Evolutionary conservation across 35 echinoderm and acorn worm species (phyloP).

Genomic region (Heliocidaris erythrogramma): DNA sequence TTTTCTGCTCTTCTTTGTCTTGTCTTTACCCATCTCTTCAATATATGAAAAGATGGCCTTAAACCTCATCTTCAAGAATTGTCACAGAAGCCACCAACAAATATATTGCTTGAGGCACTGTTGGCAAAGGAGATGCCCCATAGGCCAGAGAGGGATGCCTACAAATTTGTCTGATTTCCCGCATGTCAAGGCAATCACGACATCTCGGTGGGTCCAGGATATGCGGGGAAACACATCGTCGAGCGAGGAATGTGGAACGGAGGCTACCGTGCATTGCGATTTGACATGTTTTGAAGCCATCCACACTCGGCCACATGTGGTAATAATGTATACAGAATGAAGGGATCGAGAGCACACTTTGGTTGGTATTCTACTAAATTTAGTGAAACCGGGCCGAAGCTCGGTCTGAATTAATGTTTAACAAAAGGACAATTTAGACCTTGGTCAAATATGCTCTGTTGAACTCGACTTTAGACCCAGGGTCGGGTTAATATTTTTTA

Average conservation of each 20-base stretch:
- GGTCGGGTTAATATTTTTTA: no score
- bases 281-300: background rate
- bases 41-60: background rate
- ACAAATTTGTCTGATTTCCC: conserved; percentile 52
- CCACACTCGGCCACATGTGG: background rate
- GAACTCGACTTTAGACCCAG: no score
- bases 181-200: conserved; percentile 35
- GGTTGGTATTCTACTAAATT: background rate
- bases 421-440: no score
- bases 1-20: background rate
- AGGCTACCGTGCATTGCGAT: background rate
- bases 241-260: background rate
- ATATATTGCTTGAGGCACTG: background rate
- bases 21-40: background rate
- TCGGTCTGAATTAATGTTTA: no score
- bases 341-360: background rate
- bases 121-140: background rate
- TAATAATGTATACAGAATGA: background rate
- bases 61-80: background rate
- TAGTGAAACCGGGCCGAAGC: background rate
- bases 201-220: background rate
- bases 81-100: background rate
- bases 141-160: background rate
- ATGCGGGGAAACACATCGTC: conserved; percentile 32
- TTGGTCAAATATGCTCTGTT: no score